phyloP scores from a whole-genome alignment of 2,797 vertebrate genomes.

The Intellagama lesueurii region DNA sequence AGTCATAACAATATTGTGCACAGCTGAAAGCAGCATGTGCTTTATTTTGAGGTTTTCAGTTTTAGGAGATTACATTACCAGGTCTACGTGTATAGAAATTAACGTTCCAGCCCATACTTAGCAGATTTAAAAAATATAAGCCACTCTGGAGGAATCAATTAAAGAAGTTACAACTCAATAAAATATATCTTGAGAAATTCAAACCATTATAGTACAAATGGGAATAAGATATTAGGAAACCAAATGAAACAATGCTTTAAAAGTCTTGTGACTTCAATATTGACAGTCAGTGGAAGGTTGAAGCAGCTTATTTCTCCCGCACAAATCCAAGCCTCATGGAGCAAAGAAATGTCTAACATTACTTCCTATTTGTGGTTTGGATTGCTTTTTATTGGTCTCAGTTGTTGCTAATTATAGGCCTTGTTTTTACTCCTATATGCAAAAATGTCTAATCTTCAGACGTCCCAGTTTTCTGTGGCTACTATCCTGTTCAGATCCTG shows the following conservation, averaged over 20 bases:
- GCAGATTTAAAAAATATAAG: neutral
- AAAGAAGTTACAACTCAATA: neutral
- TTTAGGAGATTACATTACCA: neutral
- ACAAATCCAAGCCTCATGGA: neutral
- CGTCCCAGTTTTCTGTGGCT: too few species aligned
- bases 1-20: neutral
- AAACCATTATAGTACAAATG: neutral
- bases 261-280: too few species aligned
- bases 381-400: too few species aligned
- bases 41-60: neutral
- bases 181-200: neutral
- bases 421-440: too few species aligned
- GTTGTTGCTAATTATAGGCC: too few species aligned
- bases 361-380: too few species aligned
- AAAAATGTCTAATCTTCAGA: too few species aligned
- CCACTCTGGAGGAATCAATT: neutral
- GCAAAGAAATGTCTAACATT: too few species aligned
- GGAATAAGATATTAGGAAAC: too few species aligned
- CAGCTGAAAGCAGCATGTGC: neutral
- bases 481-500: too few species aligned
- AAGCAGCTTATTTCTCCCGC: neutral
- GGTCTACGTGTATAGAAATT: neutral
- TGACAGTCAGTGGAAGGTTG: too few species aligned
- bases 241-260: too few species aligned
- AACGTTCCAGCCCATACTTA: neutral